Evolutionary conservation across 2,888 invertebrate species (phyloP), one percentile per base, ranked within the genome.

Genomic region (Pristionchus mayeri): DNA sequence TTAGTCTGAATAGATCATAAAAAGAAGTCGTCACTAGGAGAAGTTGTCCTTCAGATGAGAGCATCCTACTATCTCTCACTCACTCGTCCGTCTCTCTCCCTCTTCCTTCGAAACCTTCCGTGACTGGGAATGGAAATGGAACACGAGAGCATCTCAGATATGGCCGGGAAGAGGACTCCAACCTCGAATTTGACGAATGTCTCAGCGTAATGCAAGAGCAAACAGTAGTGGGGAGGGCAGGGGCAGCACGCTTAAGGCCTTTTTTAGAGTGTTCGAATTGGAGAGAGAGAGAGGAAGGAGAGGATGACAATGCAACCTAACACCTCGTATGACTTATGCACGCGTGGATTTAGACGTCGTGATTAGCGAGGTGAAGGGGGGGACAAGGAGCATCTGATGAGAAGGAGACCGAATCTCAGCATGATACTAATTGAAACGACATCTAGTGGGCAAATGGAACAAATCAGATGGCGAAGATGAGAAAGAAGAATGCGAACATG

Each of bases 151-250:
- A 37, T 50, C 57, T 80, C 80, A 57, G 54, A 57, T 52, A 80
- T 80, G 80, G 75, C 9, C 7, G 57, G 40, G 71, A 63, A 34
- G 63, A 63, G 63, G 63, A 71, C 80, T 37, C 48, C 57, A 37
- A 44, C 54, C 80, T 52, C 80, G 54, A 52, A 80, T 80, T 80
- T 80, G 80, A 80, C 57, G 80, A 80, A 80, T 80, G 80, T 57
- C 80, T 57, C 80, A 80, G 30, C 80, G 80, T 80, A 80, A 80
- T 80, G 80, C 80, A 50, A 80, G 80, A 34, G 80, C 80, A 80
- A 80, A 80, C 80, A 80, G 80, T 80, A 57, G 57, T 48, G 52
- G 48, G 37, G 57, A 57, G 34, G 21, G 63, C 11, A 48, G 27
- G 30, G 50, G 30, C 18, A 76, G 76, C 30, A 37, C 40, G 40